These are phyloP conservation scores for Conger conger DNA, from an alignment of 2,113 vertebrate species.

Conservation along the genomic window DNA sequence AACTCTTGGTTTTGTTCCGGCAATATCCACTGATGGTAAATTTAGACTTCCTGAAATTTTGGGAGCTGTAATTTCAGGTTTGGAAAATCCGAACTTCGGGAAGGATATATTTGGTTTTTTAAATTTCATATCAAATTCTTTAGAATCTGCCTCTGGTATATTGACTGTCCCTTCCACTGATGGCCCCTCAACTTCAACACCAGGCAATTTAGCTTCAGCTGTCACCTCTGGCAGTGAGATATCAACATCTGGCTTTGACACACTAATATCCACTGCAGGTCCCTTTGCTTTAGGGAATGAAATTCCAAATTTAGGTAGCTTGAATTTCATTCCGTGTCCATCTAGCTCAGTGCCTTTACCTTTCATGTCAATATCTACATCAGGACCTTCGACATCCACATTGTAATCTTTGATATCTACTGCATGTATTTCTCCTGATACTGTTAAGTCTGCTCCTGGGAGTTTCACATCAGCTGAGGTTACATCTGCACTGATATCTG, in stretches of 20 bases:
- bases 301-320: slow-evolving; percentile 47
- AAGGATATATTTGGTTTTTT: slow-evolving; percentile 55
- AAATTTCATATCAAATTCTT: slow-evolving; percentile 35
- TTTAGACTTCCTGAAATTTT: neutral
- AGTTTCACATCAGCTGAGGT: neutral
- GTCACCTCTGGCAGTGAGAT: slow-evolving; percentile 34
- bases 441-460: neutral
- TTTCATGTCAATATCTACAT: slow-evolving; percentile 20
- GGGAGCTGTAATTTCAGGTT: neutral
- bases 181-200: slow-evolving; percentile 31
- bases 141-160: neutral
- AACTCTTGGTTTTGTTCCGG: slow-evolving; percentile 6
- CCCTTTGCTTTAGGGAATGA: slow-evolving; percentile 49
- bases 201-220: slow-evolving; percentile 32
- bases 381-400: slow-evolving; percentile 38
- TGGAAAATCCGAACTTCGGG: slow-evolving; percentile 36
- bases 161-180: slow-evolving; percentile 2
- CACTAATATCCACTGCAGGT: slow-evolving; percentile 34
- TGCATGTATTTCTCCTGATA: neutral
- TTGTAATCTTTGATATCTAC: slow-evolving; percentile 29
- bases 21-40: neutral
- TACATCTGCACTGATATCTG: slow-evolving; percentile 10
- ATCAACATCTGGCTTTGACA: slow-evolving; percentile 42
- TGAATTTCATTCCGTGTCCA: slow-evolving; percentile 38
- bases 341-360: slow-evolving; percentile 35